These are phyloP conservation scores for Ennomos quercinarius DNA, from an alignment of 2,888 invertebrate genomes.

Conservation along the genomic window DNA sequence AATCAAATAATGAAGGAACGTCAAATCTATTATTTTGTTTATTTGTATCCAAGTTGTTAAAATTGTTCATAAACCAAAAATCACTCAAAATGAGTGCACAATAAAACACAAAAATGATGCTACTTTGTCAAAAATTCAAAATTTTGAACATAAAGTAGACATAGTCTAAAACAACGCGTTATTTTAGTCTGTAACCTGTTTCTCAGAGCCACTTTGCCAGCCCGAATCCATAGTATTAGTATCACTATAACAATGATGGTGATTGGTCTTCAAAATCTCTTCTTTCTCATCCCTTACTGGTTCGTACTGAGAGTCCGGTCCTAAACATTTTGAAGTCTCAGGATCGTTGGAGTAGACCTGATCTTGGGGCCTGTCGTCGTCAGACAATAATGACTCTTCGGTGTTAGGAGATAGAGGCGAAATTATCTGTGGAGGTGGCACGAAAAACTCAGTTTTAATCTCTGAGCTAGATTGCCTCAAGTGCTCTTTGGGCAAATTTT, in stretches of 20 bases:
- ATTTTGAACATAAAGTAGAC: too few species aligned
- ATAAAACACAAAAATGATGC: too few species aligned
- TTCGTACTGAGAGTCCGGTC: slow-evolving; percentile 78
- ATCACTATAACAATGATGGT: slow-evolving; percentile 84
- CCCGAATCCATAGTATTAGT: slow-evolving; percentile 88
- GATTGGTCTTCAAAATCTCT: slow-evolving; percentile 70
- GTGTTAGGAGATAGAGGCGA: slow-evolving; percentile 77
- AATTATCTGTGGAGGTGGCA: slow-evolving; percentile 59
- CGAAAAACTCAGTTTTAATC: slow-evolving; percentile 64
- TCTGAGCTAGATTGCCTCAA: slow-evolving; percentile 30
- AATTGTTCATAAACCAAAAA: too few species aligned
- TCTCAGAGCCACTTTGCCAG: slow-evolving; percentile 89
- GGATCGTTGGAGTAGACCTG: slow-evolving; percentile 71
- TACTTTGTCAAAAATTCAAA: too few species aligned
- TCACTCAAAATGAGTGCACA: too few species aligned
- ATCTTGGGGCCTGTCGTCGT: slow-evolving; percentile 62
- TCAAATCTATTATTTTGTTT: too few species aligned
- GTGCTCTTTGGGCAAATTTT: slow-evolving; percentile 34
- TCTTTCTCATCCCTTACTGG: slow-evolving; percentile 71
- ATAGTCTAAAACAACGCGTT: too few species aligned
- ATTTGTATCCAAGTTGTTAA: neutral
- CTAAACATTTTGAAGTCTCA: slow-evolving; percentile 68
- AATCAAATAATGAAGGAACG: slow-evolving; percentile 10
- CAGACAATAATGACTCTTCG: slow-evolving; percentile 74
- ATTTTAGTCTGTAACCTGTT: slow-evolving; percentile 79